Percentiles rank a stretch among this genome's conserved stretches.
Conservation (phyloP, 2,113 vertebrate genomes). For the Corythornis madagascariensis region DNA sequence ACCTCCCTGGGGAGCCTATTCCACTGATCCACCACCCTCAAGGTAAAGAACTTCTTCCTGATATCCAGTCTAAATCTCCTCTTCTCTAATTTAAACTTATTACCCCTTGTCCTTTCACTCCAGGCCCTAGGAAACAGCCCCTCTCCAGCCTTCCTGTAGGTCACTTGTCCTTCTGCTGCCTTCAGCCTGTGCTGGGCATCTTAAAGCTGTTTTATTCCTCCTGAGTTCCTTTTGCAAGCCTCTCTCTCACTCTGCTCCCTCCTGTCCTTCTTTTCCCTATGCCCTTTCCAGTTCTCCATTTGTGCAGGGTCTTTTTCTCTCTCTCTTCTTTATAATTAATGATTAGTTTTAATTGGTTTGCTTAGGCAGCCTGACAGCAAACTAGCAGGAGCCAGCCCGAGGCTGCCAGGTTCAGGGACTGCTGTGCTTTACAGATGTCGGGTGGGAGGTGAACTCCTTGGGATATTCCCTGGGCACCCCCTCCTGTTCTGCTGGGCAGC, state of each 20-base stretch:
- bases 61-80: too few species aligned
- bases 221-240: not conserved
- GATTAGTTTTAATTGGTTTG: slow-evolving; percentile 88
- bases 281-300: slow-evolving; percentile 30
- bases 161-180: not conserved
- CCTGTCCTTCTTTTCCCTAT: not conserved
- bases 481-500: not conserved
- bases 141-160: too few species aligned
- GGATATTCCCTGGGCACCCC: not conserved
- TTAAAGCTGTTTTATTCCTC: not conserved
- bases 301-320: slow-evolving; percentile 37
- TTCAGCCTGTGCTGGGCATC: not conserved
- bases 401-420: slow-evolving; percentile 54
- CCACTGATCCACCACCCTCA: too few species aligned
- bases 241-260: not conserved
- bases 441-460: not conserved
- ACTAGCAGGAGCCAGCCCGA: slow-evolving; percentile 75
- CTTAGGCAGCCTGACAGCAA: slow-evolving; percentile 81
- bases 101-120: too few species aligned
- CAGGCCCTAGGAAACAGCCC: too few species aligned
- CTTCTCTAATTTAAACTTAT: too few species aligned
- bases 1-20: too few species aligned
- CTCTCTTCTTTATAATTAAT: slow-evolving; percentile 86
- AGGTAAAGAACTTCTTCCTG: too few species aligned
- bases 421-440: not conserved